phyloP scores from a whole-genome alignment of 2,888 invertebrate genomes.

The Busseola fusca region DNA sequence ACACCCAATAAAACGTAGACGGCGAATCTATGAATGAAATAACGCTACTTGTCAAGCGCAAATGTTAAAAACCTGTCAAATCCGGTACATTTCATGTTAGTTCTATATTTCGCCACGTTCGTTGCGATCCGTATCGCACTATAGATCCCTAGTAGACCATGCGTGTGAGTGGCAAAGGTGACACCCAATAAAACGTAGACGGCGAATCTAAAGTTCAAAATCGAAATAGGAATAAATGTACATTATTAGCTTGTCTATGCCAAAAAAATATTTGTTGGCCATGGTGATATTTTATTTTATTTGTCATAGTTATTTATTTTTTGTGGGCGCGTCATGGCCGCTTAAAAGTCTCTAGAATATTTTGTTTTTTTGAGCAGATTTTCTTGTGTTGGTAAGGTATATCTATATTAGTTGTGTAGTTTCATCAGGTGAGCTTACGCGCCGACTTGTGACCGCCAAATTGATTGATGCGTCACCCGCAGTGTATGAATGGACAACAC shows the following conservation, averaged over 20 bases:
- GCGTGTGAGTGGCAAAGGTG: background rate
- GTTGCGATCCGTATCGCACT: background rate
- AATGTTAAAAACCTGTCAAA: background rate
- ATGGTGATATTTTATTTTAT: slow-evolving; percentile 35
- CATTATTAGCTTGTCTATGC: slow-evolving; percentile 6
- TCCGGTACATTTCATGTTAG: background rate
- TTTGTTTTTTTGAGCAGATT: background rate
- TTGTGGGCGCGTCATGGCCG: slow-evolving; percentile 26
- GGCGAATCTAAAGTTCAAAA: slow-evolving; percentile 1
- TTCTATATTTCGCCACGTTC: background rate
- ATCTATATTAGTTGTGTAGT: background rate
- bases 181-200: slow-evolving; percentile 8
- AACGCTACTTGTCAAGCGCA: background rate
- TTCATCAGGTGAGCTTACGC: slow-evolving; percentile 6
- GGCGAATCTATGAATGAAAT: slow-evolving; percentile 1
- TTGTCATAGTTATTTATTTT: slow-evolving; percentile 23
- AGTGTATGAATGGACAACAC: slow-evolving; percentile 11
- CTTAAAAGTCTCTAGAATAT: background rate
- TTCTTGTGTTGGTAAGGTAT: background rate
- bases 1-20: slow-evolving; percentile 8
- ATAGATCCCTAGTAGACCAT: slow-evolving; percentile 7
- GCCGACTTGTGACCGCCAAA: slow-evolving; percentile 19
- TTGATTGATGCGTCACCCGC: slow-evolving; percentile 38
- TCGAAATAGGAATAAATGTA: slow-evolving; percentile 3
- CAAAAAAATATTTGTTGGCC: slow-evolving; percentile 23